Conservation (phyloP, 2,113 vertebrate species). For the Neodon shergylaensis region DNA sequence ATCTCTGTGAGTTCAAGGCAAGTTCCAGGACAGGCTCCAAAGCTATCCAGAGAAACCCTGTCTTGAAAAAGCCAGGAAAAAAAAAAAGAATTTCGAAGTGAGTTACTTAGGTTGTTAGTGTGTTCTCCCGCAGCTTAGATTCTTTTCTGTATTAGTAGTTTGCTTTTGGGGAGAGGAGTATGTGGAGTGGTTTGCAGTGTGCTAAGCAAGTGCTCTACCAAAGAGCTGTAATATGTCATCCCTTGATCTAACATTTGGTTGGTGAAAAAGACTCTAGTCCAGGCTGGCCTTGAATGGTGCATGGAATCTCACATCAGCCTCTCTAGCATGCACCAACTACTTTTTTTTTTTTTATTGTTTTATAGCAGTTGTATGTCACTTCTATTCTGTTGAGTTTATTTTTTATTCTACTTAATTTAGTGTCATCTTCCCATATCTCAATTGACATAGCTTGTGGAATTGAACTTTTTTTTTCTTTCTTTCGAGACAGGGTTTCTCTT, state of each 20-base stretch:
- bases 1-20: too few species aligned
- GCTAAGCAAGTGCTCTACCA: not conserved
- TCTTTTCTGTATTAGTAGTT: not conserved
- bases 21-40: too few species aligned
- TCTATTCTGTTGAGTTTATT: conserved; percentile 2
- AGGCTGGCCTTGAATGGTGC: not conserved
- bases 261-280: not conserved
- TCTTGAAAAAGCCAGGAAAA: too few species aligned
- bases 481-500: too few species aligned
- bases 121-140: not conserved
- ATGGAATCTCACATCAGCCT: not conserved
- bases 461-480: not conserved
- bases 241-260: not conserved
- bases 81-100: not conserved
- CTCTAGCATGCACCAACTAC: not conserved
- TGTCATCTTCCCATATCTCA: not conserved
- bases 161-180: not conserved
- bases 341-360: not conserved
- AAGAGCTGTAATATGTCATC: not conserved
- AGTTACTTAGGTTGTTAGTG: not conserved
- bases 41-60: too few species aligned
- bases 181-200: not conserved
- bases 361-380: not conserved
- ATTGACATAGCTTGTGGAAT: conserved; percentile 3
- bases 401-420: not conserved